Conservation (phyloP, 2,113 vertebrate species). For the Albula glossodonta region DNA sequence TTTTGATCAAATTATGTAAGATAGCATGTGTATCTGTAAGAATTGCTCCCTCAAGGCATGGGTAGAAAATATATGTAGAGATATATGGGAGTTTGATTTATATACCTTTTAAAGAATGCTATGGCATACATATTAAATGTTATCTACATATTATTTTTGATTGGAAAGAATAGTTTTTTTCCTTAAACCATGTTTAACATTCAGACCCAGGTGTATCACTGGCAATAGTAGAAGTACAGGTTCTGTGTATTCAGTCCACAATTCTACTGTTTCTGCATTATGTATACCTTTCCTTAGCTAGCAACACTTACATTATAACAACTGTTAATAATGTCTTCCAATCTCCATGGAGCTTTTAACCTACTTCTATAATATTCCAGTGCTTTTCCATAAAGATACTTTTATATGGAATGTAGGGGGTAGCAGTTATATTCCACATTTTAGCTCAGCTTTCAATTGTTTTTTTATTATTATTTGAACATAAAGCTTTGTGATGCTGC, state of each 20-base stretch:
- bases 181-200: neutral
- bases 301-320: neutral
- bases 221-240: neutral
- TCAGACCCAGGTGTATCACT: neutral
- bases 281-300: neutral
- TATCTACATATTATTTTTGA: neutral
- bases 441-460: neutral
- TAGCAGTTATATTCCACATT: neutral
- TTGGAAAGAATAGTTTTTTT: neutral
- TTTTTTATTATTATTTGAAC: neutral
- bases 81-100: too few species aligned
- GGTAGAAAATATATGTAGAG: too few species aligned
- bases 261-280: neutral
- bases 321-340: neutral
- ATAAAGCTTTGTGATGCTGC: neutral
- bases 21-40: too few species aligned
- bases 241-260: neutral
- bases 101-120: conserved; percentile 6
- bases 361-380: neutral
- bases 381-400: neutral
- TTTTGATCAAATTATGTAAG: too few species aligned
- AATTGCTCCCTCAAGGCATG: too few species aligned
- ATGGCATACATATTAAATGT: conserved; percentile 26
- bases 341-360: neutral
- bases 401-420: neutral